Base-by-base conservation (phyloP, 1,140 invertebrate species). In the Heterodera carotae region DNA sequence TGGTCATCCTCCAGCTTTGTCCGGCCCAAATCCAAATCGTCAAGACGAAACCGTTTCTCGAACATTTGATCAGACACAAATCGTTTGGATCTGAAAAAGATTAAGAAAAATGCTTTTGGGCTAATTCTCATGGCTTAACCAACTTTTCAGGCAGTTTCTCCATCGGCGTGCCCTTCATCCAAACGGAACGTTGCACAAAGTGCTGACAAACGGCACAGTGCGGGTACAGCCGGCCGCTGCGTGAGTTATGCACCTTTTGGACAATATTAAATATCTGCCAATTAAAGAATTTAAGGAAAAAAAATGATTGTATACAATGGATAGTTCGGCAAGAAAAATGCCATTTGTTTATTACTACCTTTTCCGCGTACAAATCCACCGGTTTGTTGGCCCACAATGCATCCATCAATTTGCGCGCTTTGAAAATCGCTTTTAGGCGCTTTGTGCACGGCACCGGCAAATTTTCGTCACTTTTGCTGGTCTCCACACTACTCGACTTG, bases 151-250 rank as follows among this genome's bases (percentile, higher is more conserved):
- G 64, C 27, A 75, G 27, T 10, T 27, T 70, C 18, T 76, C 75
- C n/a, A 59, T 72, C 34, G n/a, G 25, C 2, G 75, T 15, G 34
- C 48, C 12, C 15, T 48, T 27, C n/a, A 33, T 68, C 75, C 48
- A 70, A 31, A 70, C 66, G 25, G 56, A 68, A 67, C 62, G 62
- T 18, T 69, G 62, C 33, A 81, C 2, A 64, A 79, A 79, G 29
- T 81, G 81, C 34, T 79, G 78, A 48, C 78, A 79, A 12, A 79
- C 78, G 76, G 67, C 53, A 31, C 68, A 79, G 67, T 79, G 78
- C 48, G 79, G 78, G 66, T 33, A 79, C 18, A 48, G 39, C 29
- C 43, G 39, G 12, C 34, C 77, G 15, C 53, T 53, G n/a, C 43
- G 39, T n/a, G n/a, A 36, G 48, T 76, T 71, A 34, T 76, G 48